Conservation (phyloP, 2,888 invertebrate species). For the Drosophila seclusa region DNA sequence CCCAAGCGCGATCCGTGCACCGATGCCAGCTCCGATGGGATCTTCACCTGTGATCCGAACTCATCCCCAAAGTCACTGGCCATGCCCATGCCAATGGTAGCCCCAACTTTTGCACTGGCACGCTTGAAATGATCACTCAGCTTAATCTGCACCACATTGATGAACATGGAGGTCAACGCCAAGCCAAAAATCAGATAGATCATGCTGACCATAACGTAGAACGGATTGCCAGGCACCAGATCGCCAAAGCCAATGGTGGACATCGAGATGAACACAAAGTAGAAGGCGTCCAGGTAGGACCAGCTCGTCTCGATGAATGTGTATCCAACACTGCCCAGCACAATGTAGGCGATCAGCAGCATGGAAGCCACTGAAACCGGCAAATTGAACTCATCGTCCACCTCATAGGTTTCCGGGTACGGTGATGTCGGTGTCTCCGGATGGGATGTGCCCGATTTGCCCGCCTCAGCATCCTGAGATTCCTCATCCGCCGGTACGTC, state of each 20-base stretch:
- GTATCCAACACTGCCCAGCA: slow-evolving; percentile 93
- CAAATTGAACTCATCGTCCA: slow-evolving; percentile 97
- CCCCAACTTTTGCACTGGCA: slow-evolving; percentile 93
- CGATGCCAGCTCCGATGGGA: slow-evolving; percentile 80
- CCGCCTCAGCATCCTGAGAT: slow-evolving; percentile 76
- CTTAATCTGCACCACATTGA: slow-evolving; percentile 96
- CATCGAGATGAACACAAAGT: slow-evolving; percentile 98
- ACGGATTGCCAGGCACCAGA: slow-evolving; percentile 94
- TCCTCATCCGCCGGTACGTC: slow-evolving; percentile 86
- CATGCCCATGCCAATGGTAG: slow-evolving; percentile 93
- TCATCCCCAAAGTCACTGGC: slow-evolving; percentile 85
- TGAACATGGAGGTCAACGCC: slow-evolving; percentile 98
- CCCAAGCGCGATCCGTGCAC: slow-evolving; percentile 79
- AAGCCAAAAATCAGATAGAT: slow-evolving; percentile 97
- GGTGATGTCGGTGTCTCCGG: slow-evolving; percentile 90
- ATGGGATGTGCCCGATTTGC: slow-evolving; percentile 76
- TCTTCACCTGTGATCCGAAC: slow-evolving; percentile 69
- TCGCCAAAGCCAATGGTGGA: slow-evolving; percentile 99
- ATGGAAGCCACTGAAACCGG: slow-evolving; percentile 95
- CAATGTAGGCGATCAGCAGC: slow-evolving; percentile 93
- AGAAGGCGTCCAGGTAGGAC: slow-evolving; percentile 97
- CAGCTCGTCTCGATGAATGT: slow-evolving; percentile 90
- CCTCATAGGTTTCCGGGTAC: slow-evolving; percentile 90
- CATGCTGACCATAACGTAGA: slow-evolving; percentile 95
- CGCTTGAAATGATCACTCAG: slow-evolving; percentile 92